Conservation (phyloP, 2,888 invertebrate genomes). For the Tribolium freemani region DNA sequence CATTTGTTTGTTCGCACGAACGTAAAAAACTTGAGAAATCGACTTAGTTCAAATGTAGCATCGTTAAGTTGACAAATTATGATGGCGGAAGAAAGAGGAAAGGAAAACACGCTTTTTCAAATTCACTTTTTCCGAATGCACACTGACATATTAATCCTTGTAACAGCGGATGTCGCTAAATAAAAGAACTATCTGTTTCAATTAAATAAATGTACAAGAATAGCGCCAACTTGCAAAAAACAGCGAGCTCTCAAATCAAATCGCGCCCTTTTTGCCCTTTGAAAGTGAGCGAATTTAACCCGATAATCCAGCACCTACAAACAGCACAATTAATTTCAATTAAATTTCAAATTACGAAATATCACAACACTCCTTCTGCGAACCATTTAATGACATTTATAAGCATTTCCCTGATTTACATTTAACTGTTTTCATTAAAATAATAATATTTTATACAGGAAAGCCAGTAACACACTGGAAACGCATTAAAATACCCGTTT, state of each 20-base stretch:
- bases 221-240: slow-evolving; percentile 1
- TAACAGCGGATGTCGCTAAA: slow-evolving; percentile 34
- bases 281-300: too few relatives aligned
- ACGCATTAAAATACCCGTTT: slow-evolving; percentile 31
- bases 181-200: slow-evolving; percentile 39
- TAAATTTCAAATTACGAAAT: not conserved
- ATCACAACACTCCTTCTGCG: not conserved
- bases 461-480: slow-evolving; percentile 32
- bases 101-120: slow-evolving; percentile 52
- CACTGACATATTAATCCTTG: slow-evolving; percentile 40
- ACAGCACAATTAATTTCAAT: not conserved
- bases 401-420: slow-evolving; percentile 22
- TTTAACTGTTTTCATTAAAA: slow-evolving; percentile 38
- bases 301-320: not conserved
- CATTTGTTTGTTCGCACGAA: slow-evolving; percentile 54
- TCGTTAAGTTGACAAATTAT: slow-evolving; percentile 59
- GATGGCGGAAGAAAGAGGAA: slow-evolving; percentile 54
- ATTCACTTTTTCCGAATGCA: slow-evolving; percentile 46
- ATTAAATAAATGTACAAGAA: slow-evolving; percentile 29
- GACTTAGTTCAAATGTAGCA: slow-evolving; percentile 57
- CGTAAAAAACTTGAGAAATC: slow-evolving; percentile 53
- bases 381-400: slow-evolving; percentile 9
- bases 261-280: not conserved
- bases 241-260: not conserved
- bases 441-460: slow-evolving; percentile 29